A percentile compares a stretch with the other conserved stretches of the same genome.
Evolutionary conservation across 2,797 vertebrate genomes (phyloP).

Genomic region (Megaceryle alcyon): DNA sequence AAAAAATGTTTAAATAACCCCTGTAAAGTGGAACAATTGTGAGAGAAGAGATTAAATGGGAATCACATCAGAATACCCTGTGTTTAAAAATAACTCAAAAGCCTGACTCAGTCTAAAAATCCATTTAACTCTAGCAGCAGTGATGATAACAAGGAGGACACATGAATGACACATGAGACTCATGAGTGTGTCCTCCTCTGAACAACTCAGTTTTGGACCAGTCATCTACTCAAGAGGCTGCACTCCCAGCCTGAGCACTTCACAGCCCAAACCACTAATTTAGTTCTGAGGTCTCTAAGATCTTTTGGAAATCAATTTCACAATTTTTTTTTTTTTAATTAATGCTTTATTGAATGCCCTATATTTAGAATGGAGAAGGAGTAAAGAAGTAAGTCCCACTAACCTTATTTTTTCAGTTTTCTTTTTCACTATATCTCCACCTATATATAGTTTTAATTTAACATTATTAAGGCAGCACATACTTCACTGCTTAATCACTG

Average conservation of each 20-base stretch:
- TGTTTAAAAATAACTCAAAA: neutral
- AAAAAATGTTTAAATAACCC: neutral
- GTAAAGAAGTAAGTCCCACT: neutral
- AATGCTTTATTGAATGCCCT: neutral
- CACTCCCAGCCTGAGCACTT: neutral
- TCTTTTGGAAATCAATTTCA: neutral
- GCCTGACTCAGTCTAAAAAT: neutral
- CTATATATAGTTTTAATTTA: neutral
- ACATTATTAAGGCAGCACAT: neutral
- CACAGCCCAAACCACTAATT: accelerated
- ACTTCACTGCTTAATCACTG: neutral
- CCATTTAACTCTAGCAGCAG: neutral
- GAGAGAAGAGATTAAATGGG: neutral
- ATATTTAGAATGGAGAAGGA: neutral
- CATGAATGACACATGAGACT: no score
- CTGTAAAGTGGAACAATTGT: neutral
- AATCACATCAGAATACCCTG: neutral
- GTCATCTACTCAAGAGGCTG: neutral
- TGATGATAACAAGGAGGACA: neutral
- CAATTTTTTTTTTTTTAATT: neutral
- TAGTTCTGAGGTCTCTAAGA: neutral
- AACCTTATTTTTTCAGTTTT: neutral
- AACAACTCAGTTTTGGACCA: neutral
- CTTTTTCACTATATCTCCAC: neutral
- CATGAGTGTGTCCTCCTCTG: neutral